phyloP scores from a whole-genome alignment of 53 echinoderm and acorn worm genomes.

The Crossaster papposus region DNA sequence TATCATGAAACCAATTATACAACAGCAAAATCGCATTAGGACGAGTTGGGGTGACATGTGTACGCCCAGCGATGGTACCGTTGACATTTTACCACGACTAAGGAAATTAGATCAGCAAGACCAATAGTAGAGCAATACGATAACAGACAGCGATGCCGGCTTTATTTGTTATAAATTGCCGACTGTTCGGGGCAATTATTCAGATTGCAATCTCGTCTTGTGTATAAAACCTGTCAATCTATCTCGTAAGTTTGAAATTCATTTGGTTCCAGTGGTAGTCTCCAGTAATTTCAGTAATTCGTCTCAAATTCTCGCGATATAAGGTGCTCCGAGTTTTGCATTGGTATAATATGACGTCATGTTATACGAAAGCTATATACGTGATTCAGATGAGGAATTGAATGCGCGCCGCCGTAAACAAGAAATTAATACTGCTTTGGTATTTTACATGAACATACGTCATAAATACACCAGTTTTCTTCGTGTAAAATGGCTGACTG shows the following conservation, averaged over 20 bases:
- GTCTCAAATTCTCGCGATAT: no score
- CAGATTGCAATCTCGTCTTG: not conserved
- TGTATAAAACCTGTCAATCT: not conserved
- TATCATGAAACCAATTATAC: no score
- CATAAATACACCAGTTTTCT: no score
- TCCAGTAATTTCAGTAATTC: not conserved
- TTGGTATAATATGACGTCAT: no score
- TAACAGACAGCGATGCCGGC: not conserved
- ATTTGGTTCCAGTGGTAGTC: not conserved
- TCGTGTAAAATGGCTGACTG: no score
- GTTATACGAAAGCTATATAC: no score
- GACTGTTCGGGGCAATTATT: not conserved
- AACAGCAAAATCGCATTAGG: no score
- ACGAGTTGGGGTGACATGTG: not conserved
- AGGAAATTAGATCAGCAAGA: not conserved
- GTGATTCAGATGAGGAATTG: no score
- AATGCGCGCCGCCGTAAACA: no score
- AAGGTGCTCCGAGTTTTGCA: no score
- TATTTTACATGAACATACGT: no score
- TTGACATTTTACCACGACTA: not conserved
- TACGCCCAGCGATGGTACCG: not conserved
- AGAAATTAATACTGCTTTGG: no score
- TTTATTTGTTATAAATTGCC: not conserved
- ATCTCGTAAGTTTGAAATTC: not conserved
- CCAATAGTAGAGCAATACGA: not conserved